These are phyloP conservation scores for Chascanopsetta lugubris DNA, from an alignment of 2,113 vertebrate genomes.

Conservation along the genomic window DNA sequence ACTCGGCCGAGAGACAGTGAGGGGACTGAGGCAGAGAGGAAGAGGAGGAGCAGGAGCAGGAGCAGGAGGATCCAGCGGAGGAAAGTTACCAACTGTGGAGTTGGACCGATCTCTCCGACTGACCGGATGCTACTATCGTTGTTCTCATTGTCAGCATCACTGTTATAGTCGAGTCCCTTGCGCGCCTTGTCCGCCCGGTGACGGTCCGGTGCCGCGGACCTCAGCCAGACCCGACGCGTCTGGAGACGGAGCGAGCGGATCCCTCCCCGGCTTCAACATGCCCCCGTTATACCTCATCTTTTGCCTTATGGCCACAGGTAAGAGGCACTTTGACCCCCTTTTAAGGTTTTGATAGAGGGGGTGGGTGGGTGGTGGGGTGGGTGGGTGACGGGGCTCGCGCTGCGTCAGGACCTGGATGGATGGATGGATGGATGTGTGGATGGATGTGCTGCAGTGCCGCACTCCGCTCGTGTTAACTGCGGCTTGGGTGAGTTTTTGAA, in stretches of 20 bases:
- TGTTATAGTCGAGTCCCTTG: slow-evolving; percentile 35
- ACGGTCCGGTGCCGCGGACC: slow-evolving; percentile 57
- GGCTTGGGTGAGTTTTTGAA: slow-evolving; percentile 46
- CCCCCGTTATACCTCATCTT: slow-evolving; percentile 72
- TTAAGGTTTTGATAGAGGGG: too few relatives aligned
- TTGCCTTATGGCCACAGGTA: slow-evolving; percentile 81
- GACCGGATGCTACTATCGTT: slow-evolving; percentile 42
- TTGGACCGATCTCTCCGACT: slow-evolving; percentile 50
- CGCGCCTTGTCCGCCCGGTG: slow-evolving; percentile 42
- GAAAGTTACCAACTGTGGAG: slow-evolving; percentile 75
- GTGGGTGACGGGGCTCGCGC: too few relatives aligned
- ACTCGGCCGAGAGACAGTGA: too few relatives aligned
- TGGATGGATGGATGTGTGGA: too few relatives aligned
- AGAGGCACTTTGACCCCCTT: slow-evolving; percentile 47
- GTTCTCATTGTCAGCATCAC: slow-evolving; percentile 23
- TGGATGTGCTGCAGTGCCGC: slow-evolving; percentile 68
- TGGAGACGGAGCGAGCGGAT: slow-evolving; percentile 43
- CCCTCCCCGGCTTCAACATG: slow-evolving; percentile 64
- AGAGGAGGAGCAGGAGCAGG: slow-evolving; percentile 17
- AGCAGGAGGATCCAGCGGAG: slow-evolving; percentile 41
- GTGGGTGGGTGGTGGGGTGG: too few relatives aligned
- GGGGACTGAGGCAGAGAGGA: slow-evolving; percentile 23
- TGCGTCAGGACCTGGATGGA: slow-evolving; percentile 75
- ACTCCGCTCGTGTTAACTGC: slow-evolving; percentile 43
- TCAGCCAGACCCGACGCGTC: slow-evolving; percentile 51